Percentiles rank a stretch among this genome's conserved stretches.
phyloP scores from a whole-genome alignment of 2,113 vertebrate genomes.

The Eleginops maclovinus region DNA sequence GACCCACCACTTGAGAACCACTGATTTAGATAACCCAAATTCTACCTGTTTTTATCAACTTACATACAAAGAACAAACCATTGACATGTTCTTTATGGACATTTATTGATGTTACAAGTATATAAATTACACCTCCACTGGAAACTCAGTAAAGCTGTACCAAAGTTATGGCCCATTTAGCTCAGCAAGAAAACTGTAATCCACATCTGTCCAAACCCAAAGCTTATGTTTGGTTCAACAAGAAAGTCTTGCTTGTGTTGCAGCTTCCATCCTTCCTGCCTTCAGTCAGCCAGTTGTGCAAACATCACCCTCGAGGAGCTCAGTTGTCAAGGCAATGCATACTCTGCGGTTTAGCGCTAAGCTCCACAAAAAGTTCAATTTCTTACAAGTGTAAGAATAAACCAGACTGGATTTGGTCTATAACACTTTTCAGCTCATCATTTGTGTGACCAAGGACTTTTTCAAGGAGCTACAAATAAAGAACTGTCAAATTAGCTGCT shows the following conservation, averaged over 20 bases:
- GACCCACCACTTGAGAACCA: too few species aligned
- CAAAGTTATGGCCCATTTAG: constrained; percentile 14
- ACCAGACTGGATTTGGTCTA: constrained; percentile 23
- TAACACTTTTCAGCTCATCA: constrained; percentile 3
- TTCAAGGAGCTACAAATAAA: constrained; percentile 23
- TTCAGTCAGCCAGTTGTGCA: constrained; percentile 45
- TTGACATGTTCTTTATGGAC: background rate
- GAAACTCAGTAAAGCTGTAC: constrained; percentile 35
- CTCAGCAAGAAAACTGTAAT: constrained; percentile 14
- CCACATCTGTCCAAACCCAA: constrained; percentile 44
- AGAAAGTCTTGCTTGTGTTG: constrained; percentile 14
- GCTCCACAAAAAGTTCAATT: constrained; percentile 9
- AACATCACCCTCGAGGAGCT: constrained; percentile 30
- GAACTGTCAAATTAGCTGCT: constrained; percentile 24
- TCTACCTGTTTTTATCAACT: background rate
- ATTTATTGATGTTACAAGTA: background rate
- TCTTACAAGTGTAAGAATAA: constrained; percentile 10
- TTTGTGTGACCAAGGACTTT: constrained; percentile 9
- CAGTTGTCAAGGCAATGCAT: constrained; percentile 36
- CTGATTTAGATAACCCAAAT: background rate
- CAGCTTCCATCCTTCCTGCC: constrained; percentile 24
- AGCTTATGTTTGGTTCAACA: constrained; percentile 43
- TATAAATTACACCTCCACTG: constrained; percentile 17
- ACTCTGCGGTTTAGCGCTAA: constrained; percentile 36
- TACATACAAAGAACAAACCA: background rate